A percentile compares a stretch with the other conserved stretches of the same genome.
phyloP scores from a whole-genome alignment of 2,888 invertebrate genomes.

The Zygogramma bicolorata region DNA sequence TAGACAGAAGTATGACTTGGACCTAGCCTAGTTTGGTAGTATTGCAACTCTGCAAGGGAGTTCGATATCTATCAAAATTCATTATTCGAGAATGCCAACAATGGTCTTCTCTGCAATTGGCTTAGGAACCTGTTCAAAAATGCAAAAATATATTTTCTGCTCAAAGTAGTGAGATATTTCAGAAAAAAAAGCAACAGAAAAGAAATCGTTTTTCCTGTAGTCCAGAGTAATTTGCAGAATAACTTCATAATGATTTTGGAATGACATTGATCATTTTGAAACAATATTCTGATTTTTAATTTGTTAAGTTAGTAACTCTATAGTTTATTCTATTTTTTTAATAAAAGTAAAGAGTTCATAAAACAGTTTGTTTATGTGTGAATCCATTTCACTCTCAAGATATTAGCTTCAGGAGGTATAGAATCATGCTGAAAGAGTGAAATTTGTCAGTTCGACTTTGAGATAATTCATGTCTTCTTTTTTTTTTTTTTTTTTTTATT shows the following conservation, averaged over 20 bases:
- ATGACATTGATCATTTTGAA: not conserved
- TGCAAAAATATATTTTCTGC: not conserved
- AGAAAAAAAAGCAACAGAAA: no score
- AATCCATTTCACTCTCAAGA: not conserved
- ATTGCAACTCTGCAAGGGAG: not conserved
- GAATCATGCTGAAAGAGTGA: no score
- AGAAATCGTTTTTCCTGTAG: no score
- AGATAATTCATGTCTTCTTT: no score
- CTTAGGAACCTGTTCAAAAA: not conserved
- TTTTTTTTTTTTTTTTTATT: no score
- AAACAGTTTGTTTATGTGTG: not conserved
- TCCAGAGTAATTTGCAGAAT: not conserved
- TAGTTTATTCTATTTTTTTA: not conserved
- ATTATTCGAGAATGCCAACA: not conserved
- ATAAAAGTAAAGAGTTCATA: not conserved
- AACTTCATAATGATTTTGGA: not conserved
- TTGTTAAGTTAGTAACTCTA: not conserved
- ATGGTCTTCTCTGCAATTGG: not conserved
- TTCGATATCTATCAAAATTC: not conserved
- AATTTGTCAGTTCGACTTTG: no score
- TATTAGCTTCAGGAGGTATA: not conserved
- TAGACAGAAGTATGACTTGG: constrained; percentile 68
- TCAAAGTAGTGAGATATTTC: no score
- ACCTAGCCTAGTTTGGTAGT: not conserved
- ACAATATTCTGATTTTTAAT: not conserved